These are phyloP conservation scores for Propsilocerus akamusi DNA, from an alignment of 1,140 invertebrate species.

Conservation along the genomic window DNA sequence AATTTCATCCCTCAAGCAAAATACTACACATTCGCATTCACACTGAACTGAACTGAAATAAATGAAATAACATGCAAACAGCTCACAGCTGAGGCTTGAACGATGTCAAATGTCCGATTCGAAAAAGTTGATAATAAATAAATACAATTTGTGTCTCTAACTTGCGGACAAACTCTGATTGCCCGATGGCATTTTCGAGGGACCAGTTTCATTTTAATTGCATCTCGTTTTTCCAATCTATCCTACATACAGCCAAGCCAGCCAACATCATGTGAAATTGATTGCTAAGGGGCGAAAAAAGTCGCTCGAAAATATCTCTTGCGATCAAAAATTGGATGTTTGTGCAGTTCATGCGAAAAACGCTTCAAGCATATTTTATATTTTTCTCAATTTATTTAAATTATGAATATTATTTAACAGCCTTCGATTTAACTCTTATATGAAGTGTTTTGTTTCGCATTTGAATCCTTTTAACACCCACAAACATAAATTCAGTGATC, in stretches of 20 bases:
- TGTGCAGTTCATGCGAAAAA: not conserved
- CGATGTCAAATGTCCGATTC: too few species aligned
- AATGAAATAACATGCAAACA: too few species aligned
- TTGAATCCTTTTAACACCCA: too few species aligned
- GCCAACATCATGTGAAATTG: not conserved
- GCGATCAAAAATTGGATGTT: not conserved
- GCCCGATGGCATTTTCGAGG: not conserved
- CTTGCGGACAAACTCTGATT: not conserved
- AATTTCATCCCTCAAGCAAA: too few species aligned
- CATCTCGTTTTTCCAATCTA: conserved; percentile 3
- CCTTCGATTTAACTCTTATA: not conserved
- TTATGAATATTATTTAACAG: not conserved
- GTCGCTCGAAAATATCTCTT: not conserved
- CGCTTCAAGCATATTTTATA: too few species aligned
- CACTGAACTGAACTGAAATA: too few species aligned
- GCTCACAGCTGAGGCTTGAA: too few species aligned
- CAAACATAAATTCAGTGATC: too few species aligned
- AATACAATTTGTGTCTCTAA: not conserved
- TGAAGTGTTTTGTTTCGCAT: too few species aligned
- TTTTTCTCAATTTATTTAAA: too few species aligned
- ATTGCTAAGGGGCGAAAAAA: not conserved
- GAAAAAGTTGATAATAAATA: not conserved
- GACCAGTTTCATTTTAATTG: conserved; percentile 3
- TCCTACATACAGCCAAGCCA: not conserved
- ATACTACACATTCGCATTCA: too few species aligned